phyloP scores from a whole-genome alignment of 2,113 vertebrate species.

The Solea senegalensis region DNA sequence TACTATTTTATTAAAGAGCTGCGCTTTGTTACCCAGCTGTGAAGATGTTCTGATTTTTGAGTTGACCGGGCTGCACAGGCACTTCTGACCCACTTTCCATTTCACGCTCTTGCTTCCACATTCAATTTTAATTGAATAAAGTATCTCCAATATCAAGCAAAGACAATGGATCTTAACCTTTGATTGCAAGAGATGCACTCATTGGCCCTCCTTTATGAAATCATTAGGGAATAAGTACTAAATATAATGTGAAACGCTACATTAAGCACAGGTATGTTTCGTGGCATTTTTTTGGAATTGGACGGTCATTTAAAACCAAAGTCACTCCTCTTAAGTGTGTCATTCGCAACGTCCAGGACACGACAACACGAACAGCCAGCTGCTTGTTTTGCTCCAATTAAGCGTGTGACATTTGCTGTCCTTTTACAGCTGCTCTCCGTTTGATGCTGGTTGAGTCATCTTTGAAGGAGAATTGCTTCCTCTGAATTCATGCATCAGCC shows the following conservation, averaged over 20 bases:
- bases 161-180: slow-evolving; percentile 25
- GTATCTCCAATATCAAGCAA: slow-evolving; percentile 20
- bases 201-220: not conserved
- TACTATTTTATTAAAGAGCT: not conserved
- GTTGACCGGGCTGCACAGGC: slow-evolving; percentile 23
- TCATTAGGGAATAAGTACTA: not conserved
- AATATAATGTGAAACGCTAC: not conserved
- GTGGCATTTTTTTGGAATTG: no score
- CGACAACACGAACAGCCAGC: not conserved
- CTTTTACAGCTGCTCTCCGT: slow-evolving; percentile 1
- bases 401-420: not conserved
- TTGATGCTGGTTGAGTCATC: not conserved
- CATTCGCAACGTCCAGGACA: not conserved
- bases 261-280: no score
- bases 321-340: not conserved
- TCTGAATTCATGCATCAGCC: not conserved
- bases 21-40: not conserved
- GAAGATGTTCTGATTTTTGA: slow-evolving; percentile 35
- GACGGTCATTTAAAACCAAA: no score
- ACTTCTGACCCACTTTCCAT: slow-evolving; percentile 61
- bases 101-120: slow-evolving; percentile 63
- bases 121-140: slow-evolving; percentile 71
- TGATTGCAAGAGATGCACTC: not conserved
- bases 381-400: not conserved
- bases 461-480: slow-evolving; percentile 17